Evolutionary conservation across 2,797 vertebrate species (phyloP).

Genomic region (Paguma larvata): DNA sequence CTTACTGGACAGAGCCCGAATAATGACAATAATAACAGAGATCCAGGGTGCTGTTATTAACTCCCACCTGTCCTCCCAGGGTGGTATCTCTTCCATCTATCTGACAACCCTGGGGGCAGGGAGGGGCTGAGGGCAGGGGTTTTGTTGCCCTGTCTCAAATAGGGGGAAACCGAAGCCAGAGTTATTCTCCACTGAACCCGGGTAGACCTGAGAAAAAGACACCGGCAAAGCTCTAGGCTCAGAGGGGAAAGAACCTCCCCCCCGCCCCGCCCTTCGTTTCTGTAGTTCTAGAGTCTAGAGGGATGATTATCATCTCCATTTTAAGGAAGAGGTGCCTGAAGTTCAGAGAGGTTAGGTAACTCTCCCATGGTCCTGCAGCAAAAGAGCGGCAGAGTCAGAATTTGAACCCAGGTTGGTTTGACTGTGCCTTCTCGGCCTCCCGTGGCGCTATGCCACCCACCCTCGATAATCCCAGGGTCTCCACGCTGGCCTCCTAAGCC

Average conservation of each 20-base stretch:
- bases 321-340: neutral
- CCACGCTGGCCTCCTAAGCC: neutral
- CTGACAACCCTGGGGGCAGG: slow-evolving; percentile 64
- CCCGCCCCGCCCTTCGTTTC: neutral
- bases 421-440: neutral
- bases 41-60: slow-evolving; percentile 76
- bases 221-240: neutral
- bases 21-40: slow-evolving; percentile 83
- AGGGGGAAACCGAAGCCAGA: neutral
- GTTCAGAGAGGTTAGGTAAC: neutral
- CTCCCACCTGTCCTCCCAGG: slow-evolving; percentile 74
- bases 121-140: slow-evolving; percentile 50
- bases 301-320: neutral
- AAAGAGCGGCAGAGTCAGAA: neutral
- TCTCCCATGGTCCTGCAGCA: neutral
- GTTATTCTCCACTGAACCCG: neutral
- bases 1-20: slow-evolving; percentile 79
- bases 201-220: neutral
- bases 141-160: slow-evolving; percentile 37
- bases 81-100: slow-evolving; percentile 54
- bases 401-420: neutral
- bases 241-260: neutral
- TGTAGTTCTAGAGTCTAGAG: neutral
- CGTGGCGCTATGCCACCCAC: neutral
- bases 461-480: neutral